Base-by-base conservation (phyloP, 2,113 vertebrate genomes). In the Pseudolaguvia tuberculata region DNA sequence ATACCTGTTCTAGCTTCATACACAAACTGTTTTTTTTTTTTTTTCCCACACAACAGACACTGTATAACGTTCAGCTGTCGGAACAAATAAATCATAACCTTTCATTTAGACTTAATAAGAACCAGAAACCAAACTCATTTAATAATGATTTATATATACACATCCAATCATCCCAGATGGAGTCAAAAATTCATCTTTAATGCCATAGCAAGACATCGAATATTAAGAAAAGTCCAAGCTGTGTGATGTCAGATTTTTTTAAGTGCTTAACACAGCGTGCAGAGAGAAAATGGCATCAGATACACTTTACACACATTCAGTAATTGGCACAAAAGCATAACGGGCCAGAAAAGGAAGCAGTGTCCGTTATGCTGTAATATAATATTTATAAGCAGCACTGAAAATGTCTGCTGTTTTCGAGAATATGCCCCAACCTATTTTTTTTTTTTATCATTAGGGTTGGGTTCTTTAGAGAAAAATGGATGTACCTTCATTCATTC, bases 131-230 rank as follows among this genome's bases (percentile, higher is more conserved):
- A 78, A 85, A 61, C 53, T 83, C 83, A 83, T 82, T 86, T 81
- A 78, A 62, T 81, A 73, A 83, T 82, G 65, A 81, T 59, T 70
- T 80, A 72, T 79, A 79, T 78, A 83, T 73, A 84, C 75, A 72
- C 51, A n/a, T 77, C 11, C 20, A 70, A 20, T 55, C 57, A 51
- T 59, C 42, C 25, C 13, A 45, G 50, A 55, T 70, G 17, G 52
- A 39, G 15, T 75, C 23, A 29, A 39, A n/a, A 48, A 68, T 45
- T 75, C 58, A 74, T 72, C 35, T 75, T 68, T 55, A 29, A 56
- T 66, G 48, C 39, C 70, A 25, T 50, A 66, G 27, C 47, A 61
- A 73, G 42, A 70, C 55, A 23, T 23, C 35, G 59, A 29, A 62
- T 73, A 55, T 50, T 67, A 56, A 25, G 18, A 23, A 67, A 59